These are phyloP conservation scores for human (Homo sapiens) DNA, from an alignment of 2,113 vertebrate species.

Conservation along the genomic window GRCh38 chr2:191015001-191015500, in stretches of 20 bases:
- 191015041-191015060: neutral
- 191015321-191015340: neutral
- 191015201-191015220: neutral
- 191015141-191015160: neutral
- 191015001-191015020: neutral
- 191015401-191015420: conserved; percentile 9
- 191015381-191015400: neutral
- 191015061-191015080: neutral
- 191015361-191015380: neutral
- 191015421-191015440: neutral
- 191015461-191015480: conserved; percentile 56
- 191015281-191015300: neutral
- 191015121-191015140: neutral
- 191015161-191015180: neutral
- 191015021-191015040: neutral
- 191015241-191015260: neutral
- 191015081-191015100: neutral
- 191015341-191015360: neutral
- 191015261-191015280: neutral
- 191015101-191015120: neutral
- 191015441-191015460: neutral
- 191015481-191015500: neutral
- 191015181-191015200: neutral
- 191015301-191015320: neutral
- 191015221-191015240: neutral